A percentile compares a stretch with the other conserved stretches of the same genome.
phyloP scores from a whole-genome alignment of 1,140 invertebrate genomes.

The Caenorhabditis elegans region DNA sequence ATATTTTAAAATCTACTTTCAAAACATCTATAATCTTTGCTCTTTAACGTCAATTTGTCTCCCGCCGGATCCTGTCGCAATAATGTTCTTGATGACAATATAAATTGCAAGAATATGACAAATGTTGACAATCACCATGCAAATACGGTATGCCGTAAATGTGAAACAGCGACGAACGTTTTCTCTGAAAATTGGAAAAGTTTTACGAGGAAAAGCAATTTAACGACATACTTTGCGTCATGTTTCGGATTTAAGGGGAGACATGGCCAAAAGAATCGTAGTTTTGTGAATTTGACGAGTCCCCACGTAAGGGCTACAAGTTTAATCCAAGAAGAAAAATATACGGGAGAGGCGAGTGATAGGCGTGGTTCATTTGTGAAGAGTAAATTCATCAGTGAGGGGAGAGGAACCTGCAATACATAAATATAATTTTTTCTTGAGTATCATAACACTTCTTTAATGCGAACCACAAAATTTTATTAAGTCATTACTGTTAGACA shows the following conservation, averaged over 20 bases:
- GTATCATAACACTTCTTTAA: too few species aligned
- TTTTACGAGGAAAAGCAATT: neutral
- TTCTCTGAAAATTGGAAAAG: slow-evolving; percentile 54
- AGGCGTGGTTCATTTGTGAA: slow-evolving; percentile 64
- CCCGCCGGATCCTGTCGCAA: slow-evolving; percentile 56
- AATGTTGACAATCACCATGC: slow-evolving; percentile 64
- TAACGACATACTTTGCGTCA: slow-evolving; percentile 38
- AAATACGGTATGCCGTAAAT: slow-evolving; percentile 59
- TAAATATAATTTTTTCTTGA: too few species aligned
- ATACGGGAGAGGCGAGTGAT: slow-evolving; percentile 53
- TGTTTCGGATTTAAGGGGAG: slow-evolving; percentile 65
- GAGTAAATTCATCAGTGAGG: slow-evolving; percentile 57
- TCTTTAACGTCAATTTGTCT: slow-evolving; percentile 51
- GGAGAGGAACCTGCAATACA: slow-evolving; percentile 55
- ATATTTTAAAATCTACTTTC: neutral
- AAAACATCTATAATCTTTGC: slow-evolving; percentile 8
- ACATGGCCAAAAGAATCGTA: slow-evolving; percentile 65
- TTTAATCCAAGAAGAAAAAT: slow-evolving; percentile 49
- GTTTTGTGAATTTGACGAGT: slow-evolving; percentile 64
- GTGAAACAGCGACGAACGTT: slow-evolving; percentile 64
- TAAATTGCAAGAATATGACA: slow-evolving; percentile 64
- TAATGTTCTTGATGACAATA: slow-evolving; percentile 63
- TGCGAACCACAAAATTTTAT: too few species aligned
- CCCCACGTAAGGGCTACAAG: slow-evolving; percentile 65
- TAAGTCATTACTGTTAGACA: too few species aligned